Conservation (phyloP, 2,888 invertebrate genomes). For the Leptopilina myrica region DNA sequence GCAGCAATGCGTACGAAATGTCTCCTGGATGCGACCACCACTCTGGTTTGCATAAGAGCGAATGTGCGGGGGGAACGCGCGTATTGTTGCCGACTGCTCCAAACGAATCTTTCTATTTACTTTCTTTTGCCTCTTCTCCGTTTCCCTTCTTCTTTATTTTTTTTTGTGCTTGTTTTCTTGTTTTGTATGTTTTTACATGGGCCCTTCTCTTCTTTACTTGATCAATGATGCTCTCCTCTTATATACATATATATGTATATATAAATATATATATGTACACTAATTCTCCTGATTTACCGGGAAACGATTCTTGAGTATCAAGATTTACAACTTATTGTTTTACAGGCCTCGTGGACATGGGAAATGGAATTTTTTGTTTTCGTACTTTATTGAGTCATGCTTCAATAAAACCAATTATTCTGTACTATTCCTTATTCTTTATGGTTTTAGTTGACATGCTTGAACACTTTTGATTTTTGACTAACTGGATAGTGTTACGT, state of each 20-base stretch:
- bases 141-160: constrained; percentile 34
- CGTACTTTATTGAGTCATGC: constrained; percentile 26
- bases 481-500: too few relatives aligned
- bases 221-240: constrained; percentile 32
- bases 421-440: background rate
- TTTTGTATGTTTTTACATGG: constrained; percentile 53
- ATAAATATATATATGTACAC: background rate
- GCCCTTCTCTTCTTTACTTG: constrained; percentile 51
- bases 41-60: constrained; percentile 35
- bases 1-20: constrained; percentile 38
- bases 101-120: constrained; percentile 43
- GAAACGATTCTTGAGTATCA: constrained; percentile 24
- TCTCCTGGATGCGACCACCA: constrained; percentile 42
- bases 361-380: constrained; percentile 11
- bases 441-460: background rate
- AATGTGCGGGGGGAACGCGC: background rate
- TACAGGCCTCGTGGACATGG: constrained; percentile 2
- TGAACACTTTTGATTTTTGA: too few relatives aligned
- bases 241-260: background rate
- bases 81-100: constrained; percentile 50
- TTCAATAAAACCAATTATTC: constrained; percentile 35
- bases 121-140: constrained; percentile 39
- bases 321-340: constrained; percentile 39
- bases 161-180: constrained; percentile 35
- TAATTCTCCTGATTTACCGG: constrained; percentile 22